Conservation (phyloP, 2,888 invertebrate genomes). For the Lampropteryx suffumata region DNA sequence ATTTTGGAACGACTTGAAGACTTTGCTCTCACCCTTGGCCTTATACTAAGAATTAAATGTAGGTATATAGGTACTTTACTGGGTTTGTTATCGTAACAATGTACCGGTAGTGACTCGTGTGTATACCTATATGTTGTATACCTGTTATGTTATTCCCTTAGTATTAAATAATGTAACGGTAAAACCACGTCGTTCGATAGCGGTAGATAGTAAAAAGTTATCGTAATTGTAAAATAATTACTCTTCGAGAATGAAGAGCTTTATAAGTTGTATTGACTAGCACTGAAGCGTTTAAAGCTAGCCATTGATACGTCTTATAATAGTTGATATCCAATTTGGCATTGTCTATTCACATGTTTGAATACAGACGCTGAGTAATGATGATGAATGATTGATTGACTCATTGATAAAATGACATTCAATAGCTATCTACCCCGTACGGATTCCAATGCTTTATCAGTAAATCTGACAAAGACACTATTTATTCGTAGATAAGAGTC, state of each 20-base stretch:
- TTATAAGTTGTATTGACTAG: constrained; percentile 6
- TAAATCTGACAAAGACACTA: constrained; percentile 18
- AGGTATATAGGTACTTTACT: too few species aligned
- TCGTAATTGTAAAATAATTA: constrained; percentile 4
- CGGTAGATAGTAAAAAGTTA: not conserved
- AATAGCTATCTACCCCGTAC: constrained; percentile 49
- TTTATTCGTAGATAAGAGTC: constrained; percentile 10
- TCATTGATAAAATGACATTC: constrained; percentile 63
- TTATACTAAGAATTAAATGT: too few species aligned
- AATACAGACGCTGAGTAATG: constrained; percentile 64
- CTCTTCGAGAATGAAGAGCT: not conserved
- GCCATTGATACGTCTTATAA: constrained; percentile 29
- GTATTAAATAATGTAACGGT: too few species aligned
- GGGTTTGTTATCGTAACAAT: too few species aligned
- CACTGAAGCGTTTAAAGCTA: constrained; percentile 13
- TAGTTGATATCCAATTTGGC: constrained; percentile 36
- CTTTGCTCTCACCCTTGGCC: not conserved
- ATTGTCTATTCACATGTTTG: constrained; percentile 55
- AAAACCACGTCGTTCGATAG: not conserved
- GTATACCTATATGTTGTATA: too few species aligned
- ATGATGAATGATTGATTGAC: constrained; percentile 62
- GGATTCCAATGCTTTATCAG: constrained; percentile 15
- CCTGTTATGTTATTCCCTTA: too few species aligned
- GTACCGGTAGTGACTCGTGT: too few species aligned
- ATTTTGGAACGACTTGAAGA: not conserved